Conservation (phyloP, 2,113 vertebrate genomes). For the Falcunculus frontatus region DNA sequence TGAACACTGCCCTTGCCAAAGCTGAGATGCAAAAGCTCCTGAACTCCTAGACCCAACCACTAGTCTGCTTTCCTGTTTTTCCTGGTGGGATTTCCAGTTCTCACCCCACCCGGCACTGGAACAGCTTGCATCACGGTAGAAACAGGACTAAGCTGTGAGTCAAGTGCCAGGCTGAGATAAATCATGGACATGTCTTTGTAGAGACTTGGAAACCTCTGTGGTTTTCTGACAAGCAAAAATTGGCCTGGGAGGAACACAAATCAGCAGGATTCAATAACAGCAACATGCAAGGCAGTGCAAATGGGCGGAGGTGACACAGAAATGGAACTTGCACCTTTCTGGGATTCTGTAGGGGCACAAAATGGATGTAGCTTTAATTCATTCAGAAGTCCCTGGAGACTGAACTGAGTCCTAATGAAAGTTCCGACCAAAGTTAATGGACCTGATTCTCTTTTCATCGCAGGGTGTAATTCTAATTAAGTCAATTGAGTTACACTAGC, state of each 20-base stretch:
- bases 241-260: slow-evolving; percentile 29
- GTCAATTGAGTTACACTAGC: slow-evolving; percentile 7
- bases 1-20: background rate
- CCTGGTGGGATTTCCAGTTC: slow-evolving; percentile 26
- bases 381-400: slow-evolving; percentile 11
- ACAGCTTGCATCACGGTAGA: background rate
- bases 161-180: slow-evolving; percentile 20
- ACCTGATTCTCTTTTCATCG: slow-evolving; percentile 44
- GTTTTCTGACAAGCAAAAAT: slow-evolving; percentile 27
- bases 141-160: background rate
- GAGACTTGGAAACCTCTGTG: slow-evolving; percentile 45
- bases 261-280: slow-evolving; percentile 45
- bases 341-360: background rate
- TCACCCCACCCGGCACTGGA: background rate
- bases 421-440: slow-evolving; percentile 60
- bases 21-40: background rate
- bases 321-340: background rate
- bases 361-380: slow-evolving; percentile 13
- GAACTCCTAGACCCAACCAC: background rate
- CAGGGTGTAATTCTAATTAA: slow-evolving; percentile 56
- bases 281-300: slow-evolving; percentile 1
- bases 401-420: slow-evolving; percentile 57
- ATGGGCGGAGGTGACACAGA: background rate
- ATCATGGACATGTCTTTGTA: slow-evolving; percentile 28
- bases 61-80: slow-evolving; percentile 30